phyloP scores from a whole-genome alignment of 2,797 vertebrate species.

The Alauda arvensis region DNA sequence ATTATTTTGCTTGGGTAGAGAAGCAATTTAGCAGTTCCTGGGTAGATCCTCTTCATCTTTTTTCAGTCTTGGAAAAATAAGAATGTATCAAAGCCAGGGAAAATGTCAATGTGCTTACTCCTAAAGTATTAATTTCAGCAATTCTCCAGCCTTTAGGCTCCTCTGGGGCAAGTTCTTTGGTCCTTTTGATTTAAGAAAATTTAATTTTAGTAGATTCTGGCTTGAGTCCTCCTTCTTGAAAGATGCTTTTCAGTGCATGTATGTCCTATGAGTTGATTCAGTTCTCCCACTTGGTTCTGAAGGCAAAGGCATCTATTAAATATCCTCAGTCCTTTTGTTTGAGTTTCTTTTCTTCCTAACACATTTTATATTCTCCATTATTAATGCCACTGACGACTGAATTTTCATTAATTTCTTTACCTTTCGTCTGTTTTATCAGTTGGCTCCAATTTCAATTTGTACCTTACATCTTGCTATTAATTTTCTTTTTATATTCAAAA shows the following conservation, averaged over 20 bases:
- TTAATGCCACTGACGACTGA: neutral
- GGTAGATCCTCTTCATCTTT: neutral
- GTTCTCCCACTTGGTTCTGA: neutral
- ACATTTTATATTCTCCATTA: neutral
- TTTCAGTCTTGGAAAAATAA: slow-evolving; percentile 31
- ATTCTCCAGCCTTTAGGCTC: neutral
- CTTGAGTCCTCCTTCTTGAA: neutral
- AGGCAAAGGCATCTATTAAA: neutral
- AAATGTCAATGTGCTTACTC: slow-evolving; percentile 37
- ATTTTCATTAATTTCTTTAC: neutral
- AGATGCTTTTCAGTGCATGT: neutral
- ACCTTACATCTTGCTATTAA: neutral
- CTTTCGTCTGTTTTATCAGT: neutral
- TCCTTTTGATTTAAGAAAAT: slow-evolving; percentile 32
- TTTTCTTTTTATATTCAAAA: neutral
- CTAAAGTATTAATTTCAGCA: slow-evolving; percentile 17
- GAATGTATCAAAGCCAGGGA: slow-evolving; percentile 25
- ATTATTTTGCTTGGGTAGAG: slow-evolving; percentile 36
- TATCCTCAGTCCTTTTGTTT: neutral
- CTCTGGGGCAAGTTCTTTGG: neutral
- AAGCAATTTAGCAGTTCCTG: neutral
- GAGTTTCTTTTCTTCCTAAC: neutral
- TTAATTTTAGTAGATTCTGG: slow-evolving; percentile 8
- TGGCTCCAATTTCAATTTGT: neutral
- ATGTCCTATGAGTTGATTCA: neutral